Base-by-base conservation (phyloP, 2,113 vertebrate genomes). In the Panurus biarmicus region DNA sequence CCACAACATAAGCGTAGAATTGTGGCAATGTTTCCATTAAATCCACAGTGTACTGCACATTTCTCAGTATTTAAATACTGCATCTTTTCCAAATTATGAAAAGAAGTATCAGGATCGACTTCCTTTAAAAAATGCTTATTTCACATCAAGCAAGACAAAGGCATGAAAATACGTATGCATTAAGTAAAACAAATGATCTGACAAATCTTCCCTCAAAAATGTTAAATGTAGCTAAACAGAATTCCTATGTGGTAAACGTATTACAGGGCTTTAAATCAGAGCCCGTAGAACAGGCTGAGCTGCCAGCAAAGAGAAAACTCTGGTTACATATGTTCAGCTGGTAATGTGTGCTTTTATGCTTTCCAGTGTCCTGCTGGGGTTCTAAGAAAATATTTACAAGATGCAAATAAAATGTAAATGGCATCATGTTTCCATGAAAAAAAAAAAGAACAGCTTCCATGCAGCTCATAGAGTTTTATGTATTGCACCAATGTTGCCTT, bases 401-500 rank as follows among this genome's bases (percentile, higher is more conserved):
- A 93, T 95, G 70, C 81, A 96, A 94, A 61, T 94, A 94, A 72
- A 78, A 93, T 87, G 45, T 88, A 71, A 65, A 78, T 3, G 15
- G 51, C 50, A 35, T 95, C 40, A 7, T 53, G 33, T 69, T 95
- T 89, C 75, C 70, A 24, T 79, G 60, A 65, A 94, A 66, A 73
- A 78, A 86, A 96, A 81, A 87, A 72, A 74, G 50, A 94, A 86
- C 48, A 77, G 38, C 64, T 57, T 62, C 57, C 29, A 77, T 79
- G 25, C 22, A 94, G 70, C 24, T 92, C 64, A 28, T 53, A 7
- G 67, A 75, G 38, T 90, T 93, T 95, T 79, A 90, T 78, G 92
- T 25, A 85, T 85, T 94, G 90, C 96, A 97, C 98, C 98, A 97
- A 98, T 71, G 96, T 93, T 97, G 97, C 98, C 98, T 96, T 98